These are phyloP conservation scores for Paratilapia polleni DNA, from an alignment of 2,113 vertebrate genomes.

Conservation along the genomic window DNA sequence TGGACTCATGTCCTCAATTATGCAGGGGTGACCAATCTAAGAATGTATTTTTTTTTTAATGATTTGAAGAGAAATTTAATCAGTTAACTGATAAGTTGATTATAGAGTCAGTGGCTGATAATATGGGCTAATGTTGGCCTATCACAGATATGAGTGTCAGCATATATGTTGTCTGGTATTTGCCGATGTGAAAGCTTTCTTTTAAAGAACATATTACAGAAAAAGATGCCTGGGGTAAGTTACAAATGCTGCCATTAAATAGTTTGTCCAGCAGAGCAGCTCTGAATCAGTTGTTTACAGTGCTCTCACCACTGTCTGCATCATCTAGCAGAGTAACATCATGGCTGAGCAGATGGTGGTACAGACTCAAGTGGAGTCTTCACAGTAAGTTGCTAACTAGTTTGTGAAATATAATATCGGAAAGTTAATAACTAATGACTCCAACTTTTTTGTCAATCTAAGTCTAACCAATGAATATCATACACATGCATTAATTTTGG, in stretches of 20 bases:
- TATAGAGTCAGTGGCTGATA: background rate
- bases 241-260: background rate
- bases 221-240: background rate
- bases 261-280: background rate
- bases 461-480: background rate
- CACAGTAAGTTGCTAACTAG: background rate
- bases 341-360: background rate
- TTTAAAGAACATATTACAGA: background rate
- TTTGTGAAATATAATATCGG: conserved; percentile 3
- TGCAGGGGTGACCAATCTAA: background rate
- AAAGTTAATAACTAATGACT: background rate
- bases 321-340: background rate
- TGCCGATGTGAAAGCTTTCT: background rate
- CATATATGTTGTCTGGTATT: accelerated
- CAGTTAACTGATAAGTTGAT: background rate
- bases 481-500: too few relatives aligned
- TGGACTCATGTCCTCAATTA: conserved; percentile 18
- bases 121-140: background rate
- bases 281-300: background rate
- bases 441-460: background rate
- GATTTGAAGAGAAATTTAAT: background rate
- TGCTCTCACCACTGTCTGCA: background rate
- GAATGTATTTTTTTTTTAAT: conserved; percentile 5
- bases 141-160: background rate
- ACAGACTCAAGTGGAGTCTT: background rate